These are phyloP conservation scores for Syngnathus acus DNA, from an alignment of 2,797 vertebrate species.

Conservation along the genomic window DNA sequence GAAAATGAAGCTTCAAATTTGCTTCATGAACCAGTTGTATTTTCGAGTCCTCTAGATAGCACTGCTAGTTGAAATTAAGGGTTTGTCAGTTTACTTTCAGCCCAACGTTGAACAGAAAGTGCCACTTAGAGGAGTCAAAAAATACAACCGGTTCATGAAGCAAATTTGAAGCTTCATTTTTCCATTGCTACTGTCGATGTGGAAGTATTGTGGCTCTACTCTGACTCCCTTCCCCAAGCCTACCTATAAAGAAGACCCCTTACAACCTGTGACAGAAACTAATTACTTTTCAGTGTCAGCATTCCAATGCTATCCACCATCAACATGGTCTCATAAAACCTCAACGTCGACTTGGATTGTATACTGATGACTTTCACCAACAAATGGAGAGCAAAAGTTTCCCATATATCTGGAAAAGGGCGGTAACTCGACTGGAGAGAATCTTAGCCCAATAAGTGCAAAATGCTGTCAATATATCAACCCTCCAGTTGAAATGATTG, in stretches of 20 bases:
- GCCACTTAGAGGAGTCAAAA: too few species aligned
- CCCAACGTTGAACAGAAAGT: too few species aligned
- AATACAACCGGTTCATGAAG: too few species aligned
- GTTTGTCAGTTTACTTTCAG: too few species aligned
- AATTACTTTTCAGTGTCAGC: not conserved
- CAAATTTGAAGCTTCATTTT: too few species aligned
- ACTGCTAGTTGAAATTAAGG: too few species aligned
- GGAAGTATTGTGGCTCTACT: too few species aligned
- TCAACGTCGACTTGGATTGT: not conserved
- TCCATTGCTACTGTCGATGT: too few species aligned
- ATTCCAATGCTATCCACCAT: not conserved
- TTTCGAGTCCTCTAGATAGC: too few species aligned
- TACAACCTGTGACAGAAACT: too few species aligned
- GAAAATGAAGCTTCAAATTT: too few species aligned
- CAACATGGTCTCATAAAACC: not conserved
- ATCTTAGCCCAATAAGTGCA: constrained; percentile 29
- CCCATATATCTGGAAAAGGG: not conserved
- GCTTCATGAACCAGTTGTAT: too few species aligned
- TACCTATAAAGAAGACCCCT: not conserved
- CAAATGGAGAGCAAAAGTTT: not conserved
- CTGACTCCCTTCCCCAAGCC: not conserved
- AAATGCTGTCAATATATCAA: constrained; percentile 58
- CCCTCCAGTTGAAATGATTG: constrained; percentile 57
- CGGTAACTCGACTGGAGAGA: constrained; percentile 22
- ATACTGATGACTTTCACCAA: not conserved